Percentiles rank a stretch among this genome's conserved stretches.
phyloP scores from a whole-genome alignment of 2,888 invertebrate genomes.

The Trypoxylon attenuatum region DNA sequence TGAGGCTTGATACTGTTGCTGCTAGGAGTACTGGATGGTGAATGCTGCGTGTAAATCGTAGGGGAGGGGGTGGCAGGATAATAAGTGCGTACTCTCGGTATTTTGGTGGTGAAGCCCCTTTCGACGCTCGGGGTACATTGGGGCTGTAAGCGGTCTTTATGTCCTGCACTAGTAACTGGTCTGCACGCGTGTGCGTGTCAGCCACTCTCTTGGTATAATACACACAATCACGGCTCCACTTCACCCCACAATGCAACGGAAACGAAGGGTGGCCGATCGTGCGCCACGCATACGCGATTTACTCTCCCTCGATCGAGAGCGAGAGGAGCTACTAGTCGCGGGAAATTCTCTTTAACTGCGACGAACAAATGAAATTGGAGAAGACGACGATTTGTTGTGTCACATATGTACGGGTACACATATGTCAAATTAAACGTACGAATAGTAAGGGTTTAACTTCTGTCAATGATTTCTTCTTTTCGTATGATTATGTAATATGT shows the following conservation, averaged over 20 bases:
- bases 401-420: no score
- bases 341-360: conserved; percentile 20
- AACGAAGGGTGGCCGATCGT: conserved; percentile 41
- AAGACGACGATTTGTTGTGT: no score
- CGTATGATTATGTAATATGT: no score
- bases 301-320: conserved; percentile 20
- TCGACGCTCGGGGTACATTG: conserved; percentile 35
- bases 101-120: conserved; percentile 47
- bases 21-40: no score
- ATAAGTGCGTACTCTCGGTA: conserved; percentile 3
- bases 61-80: background rate
- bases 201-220: no score
- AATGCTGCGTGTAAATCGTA: no score
- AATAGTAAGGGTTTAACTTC: no score
- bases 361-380: no score
- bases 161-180: conserved; percentile 3
- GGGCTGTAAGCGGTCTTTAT: conserved; percentile 50
- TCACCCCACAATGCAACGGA: conserved; percentile 29
- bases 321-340: conserved; percentile 11
- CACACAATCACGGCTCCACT: conserved; percentile 20
- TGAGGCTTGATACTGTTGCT: no score
- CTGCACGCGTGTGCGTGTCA: no score
- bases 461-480: no score
- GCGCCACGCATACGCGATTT: conserved; percentile 31
- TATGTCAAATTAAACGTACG: no score